Percentiles rank a stretch among this genome's conserved stretches.
phyloP scores from a whole-genome alignment of 2,888 invertebrate species.

The Crepidodera aurea region DNA sequence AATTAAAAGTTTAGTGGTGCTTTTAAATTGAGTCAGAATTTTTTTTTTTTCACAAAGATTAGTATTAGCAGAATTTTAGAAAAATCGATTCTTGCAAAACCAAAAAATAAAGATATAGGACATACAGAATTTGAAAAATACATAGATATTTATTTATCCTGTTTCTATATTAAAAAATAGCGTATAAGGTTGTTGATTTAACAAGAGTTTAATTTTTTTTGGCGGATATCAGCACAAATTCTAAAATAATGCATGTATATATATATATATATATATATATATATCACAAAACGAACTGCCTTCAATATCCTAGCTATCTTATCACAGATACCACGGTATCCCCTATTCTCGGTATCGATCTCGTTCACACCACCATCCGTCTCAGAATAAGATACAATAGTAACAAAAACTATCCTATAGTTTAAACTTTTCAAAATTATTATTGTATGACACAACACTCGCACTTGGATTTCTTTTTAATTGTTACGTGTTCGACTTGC shows the following conservation, averaged over 20 bases:
- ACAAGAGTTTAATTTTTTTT: too few relatives aligned
- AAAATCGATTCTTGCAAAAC: too few relatives aligned
- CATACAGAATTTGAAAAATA: too few relatives aligned
- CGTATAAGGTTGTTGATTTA: too few relatives aligned
- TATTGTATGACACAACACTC: slow-evolving; percentile 94
- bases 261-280: too few relatives aligned
- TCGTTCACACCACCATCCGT: slow-evolving; percentile 13
- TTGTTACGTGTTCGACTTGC: slow-evolving; percentile 89
- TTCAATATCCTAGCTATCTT: slow-evolving; percentile 15
- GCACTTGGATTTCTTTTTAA: slow-evolving; percentile 96
- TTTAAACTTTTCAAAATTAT: slow-evolving; percentile 48
- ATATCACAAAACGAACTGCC: not conserved
- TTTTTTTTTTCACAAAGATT: not conserved
- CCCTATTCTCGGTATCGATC: slow-evolving; percentile 20
- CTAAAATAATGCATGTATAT: too few relatives aligned
- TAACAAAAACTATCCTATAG: slow-evolving; percentile 20
- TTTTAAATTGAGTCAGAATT: not conserved
- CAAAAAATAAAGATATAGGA: too few relatives aligned
- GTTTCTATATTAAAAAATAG: too few relatives aligned
- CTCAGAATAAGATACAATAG: slow-evolving; percentile 19
- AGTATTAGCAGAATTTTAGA: not conserved
- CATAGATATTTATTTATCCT: too few relatives aligned
- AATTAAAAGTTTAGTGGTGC: not conserved
- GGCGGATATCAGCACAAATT: too few relatives aligned
- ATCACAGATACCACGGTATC: slow-evolving; percentile 37